Evolutionary conservation across 2,797 vertebrate species (phyloP).

Genomic region (Telmatherina bonti): DNA sequence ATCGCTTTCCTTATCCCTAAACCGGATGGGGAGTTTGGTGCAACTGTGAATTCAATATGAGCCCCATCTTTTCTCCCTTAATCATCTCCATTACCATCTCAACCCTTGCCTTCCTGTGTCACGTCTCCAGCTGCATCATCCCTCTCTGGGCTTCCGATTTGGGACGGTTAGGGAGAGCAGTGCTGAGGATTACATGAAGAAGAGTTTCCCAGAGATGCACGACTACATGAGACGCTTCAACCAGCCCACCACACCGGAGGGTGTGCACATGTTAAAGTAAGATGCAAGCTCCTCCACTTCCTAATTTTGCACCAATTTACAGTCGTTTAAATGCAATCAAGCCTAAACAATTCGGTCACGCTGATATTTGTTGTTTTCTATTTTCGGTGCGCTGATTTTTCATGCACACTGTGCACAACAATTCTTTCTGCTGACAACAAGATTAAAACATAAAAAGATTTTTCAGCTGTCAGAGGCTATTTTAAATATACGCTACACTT

Average conservation of each 20-base stretch:
- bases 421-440: slow-evolving; percentile 13
- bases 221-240: slow-evolving; percentile 92
- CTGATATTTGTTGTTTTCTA: slow-evolving; percentile 25
- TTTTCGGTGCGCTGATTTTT: slow-evolving; percentile 26
- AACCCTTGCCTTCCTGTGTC: slow-evolving; percentile 64
- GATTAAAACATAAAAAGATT: slow-evolving; percentile 21
- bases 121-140: slow-evolving; percentile 90
- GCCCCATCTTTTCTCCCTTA: slow-evolving; percentile 9
- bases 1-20: slow-evolving; percentile 46
- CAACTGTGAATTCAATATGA: slow-evolving; percentile 40
- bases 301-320: not conserved
- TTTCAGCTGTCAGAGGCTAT: slow-evolving; percentile 1
- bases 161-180: slow-evolving; percentile 98
- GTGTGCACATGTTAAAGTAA: slow-evolving; percentile 93
- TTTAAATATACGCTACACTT: not conserved
- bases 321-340: not conserved
- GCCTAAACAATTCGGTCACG: slow-evolving; percentile 18
- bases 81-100: not conserved
- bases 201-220: slow-evolving; percentile 96
- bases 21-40: slow-evolving; percentile 51
- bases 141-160: slow-evolving; percentile 91
- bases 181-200: slow-evolving; percentile 96
- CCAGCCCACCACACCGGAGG: slow-evolving; percentile 91
- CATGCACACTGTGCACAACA: slow-evolving; percentile 16
- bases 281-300: slow-evolving; percentile 51